Conservation (phyloP, 2,113 vertebrate genomes). For the Campylomormyrus numenius region DNA sequence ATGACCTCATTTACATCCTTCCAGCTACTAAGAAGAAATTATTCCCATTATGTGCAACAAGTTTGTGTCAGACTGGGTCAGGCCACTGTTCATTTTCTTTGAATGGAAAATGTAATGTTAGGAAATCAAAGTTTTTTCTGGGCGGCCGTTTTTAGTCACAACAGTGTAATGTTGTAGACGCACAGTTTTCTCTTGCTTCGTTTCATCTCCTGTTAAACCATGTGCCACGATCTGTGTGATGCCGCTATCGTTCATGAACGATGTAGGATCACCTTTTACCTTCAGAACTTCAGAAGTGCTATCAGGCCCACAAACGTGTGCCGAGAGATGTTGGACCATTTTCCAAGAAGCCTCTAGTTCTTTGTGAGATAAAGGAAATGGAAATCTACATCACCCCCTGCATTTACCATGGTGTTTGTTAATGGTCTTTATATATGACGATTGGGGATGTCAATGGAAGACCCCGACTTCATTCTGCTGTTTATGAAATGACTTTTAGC, state of each 20-base stretch:
- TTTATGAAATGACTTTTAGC: neutral
- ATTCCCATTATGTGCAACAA: neutral
- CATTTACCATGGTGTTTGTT: neutral
- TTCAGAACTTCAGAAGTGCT: neutral
- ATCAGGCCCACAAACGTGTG: neutral
- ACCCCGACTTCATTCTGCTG: neutral
- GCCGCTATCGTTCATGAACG: neutral
- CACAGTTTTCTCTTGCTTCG: neutral
- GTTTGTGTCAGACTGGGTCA: neutral
- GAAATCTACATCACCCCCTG: neutral
- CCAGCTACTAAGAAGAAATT: neutral
- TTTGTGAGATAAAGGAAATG: neutral
- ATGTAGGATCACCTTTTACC: neutral
- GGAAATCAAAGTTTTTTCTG: neutral
- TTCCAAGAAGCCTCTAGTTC: neutral
- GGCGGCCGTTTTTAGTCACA: neutral
- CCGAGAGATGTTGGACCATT: neutral
- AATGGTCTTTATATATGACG: neutral
- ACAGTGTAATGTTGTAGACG: neutral
- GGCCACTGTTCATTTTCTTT: neutral
- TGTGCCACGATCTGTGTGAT: neutral
- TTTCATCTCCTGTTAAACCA: neutral
- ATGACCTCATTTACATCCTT: constrained; percentile 5
- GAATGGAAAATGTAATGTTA: neutral
- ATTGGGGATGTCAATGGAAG: neutral